Base-by-base conservation (phyloP, 1,140 invertebrate species). In the Galleria mellonella region DNA sequence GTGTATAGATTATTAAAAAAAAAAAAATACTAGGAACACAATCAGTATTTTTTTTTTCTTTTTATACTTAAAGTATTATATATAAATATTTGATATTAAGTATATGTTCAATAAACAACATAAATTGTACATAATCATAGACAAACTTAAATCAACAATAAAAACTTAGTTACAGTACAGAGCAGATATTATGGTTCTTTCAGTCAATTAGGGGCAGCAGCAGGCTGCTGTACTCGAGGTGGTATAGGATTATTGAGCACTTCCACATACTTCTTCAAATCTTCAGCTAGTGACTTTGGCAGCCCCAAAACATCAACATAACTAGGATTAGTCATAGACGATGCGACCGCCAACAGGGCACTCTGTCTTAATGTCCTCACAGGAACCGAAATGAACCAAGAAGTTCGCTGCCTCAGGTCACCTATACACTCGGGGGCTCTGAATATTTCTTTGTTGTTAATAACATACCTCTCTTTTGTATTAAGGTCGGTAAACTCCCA, bases 401-500 rank as follows among this genome's bases (percentile, higher is more conserved):
- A 81, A 0, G 72, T 73, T 55, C 78, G 66, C 33, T 65, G 72
- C 41, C 50, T 42, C 62, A 71, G 72, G 12, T 59, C 62, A 12
- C 64, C 74, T 9, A 37, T 17, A 13, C 35, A 15, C n/a, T 15
- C 35, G 5, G 82, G 77, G 4, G 71, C 55, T 11, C 75, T 43
- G 31, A 67, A 85, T 27, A 85, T 72, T 1, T 61, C 66, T 9
- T 83, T 65, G 9, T 83, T 82, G 10, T 87, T 73, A 23, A 89
- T 73, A 15, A 74, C 70, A 54, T 83, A 79, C n/a, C 62, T 61
- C 46, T 93, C 91, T 31, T 88, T 87, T 1, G 91, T 92, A 7
- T 87, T 61, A 4, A 84, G 62, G 66, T 93, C 91, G 0, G 89
- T 73, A 55, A 92, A 93, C 32, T 93, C 89, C 93, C 93, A 94